Conservation (phyloP, 2,797 vertebrate species). For the Tympanoctomys barrerae region DNA sequence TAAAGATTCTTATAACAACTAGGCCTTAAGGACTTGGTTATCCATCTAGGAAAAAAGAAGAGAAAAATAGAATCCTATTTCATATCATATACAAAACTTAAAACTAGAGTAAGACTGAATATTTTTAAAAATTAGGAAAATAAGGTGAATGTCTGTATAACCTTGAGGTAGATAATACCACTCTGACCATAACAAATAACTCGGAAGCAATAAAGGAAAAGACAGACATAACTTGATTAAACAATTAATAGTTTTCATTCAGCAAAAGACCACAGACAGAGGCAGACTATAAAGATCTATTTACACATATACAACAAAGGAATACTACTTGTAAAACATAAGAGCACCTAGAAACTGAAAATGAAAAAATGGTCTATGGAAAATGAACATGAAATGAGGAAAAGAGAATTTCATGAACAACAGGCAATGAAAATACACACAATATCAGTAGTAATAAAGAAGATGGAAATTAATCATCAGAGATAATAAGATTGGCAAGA, state of each 20-base stretch:
- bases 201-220: conserved; percentile 48
- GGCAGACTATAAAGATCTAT: background rate
- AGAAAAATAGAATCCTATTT: conserved; percentile 32
- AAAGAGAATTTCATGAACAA: conserved; percentile 48
- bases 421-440: conserved; percentile 25
- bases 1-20: conserved; percentile 1
- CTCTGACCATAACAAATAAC: background rate
- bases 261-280: conserved; percentile 52
- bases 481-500: background rate
- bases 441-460: background rate
- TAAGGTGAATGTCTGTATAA: conserved; percentile 28
- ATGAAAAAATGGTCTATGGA: conserved; percentile 43
- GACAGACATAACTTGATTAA: conserved; percentile 39
- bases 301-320: conserved; percentile 41
- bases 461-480: conserved; percentile 50
- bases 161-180: background rate
- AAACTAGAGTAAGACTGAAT: background rate
- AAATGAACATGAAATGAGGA: conserved; percentile 44
- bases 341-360: background rate
- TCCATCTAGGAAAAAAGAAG: background rate
- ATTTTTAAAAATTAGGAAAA: conserved; percentile 13
- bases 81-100: background rate
- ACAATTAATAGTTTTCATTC: conserved; percentile 66
- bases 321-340: conserved; percentile 54
- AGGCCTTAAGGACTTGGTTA: conserved; percentile 30